Base-by-base conservation (phyloP, 2,113 vertebrate species). In the Jaculus jaculus region DNA sequence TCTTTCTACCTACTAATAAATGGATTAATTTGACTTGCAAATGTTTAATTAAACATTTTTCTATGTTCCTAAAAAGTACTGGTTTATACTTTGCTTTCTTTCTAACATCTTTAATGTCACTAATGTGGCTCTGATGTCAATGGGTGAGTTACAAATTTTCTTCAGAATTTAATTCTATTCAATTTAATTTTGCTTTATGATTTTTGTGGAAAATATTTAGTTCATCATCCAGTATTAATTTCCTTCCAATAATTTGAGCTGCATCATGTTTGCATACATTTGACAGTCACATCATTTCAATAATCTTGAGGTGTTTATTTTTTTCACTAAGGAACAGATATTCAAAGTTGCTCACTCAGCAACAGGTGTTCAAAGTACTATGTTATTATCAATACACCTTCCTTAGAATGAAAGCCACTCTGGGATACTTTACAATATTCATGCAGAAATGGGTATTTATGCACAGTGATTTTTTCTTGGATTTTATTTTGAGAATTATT, bases 401-500 rank as follows among this genome's bases (percentile, higher is more conserved):
- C 10, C 32, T 80, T 71, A 78, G 54, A 60, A 39, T 68, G 39
- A 68, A 85, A 84, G 54, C 4, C n/a, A 75, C 6, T 80, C 0
- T 77, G 37, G 5, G 60, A 1, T 69, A 87, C 30, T 71, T 74
- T 63, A 4, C 28, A 79, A 17, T 18, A 87, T 95, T 66, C 39
- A 7, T 87, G 54, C 54, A 54, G 54, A 54, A 54, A 54, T 54
- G 54, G 13, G 6, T 15, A 84, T 95, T 54, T 34, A 7, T 87
- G 21, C 21, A 73, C 28, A 42, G 54, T 71, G 51, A 21, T 87
- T 69, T 13, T 86, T 20, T 68, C 30, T n/a, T 93, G 12, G 34
- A 77, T 93, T 93, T 89, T 87, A 68, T 51, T 91, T 88, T 11
- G 75, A 86, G 3, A 92, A 15, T 79, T 58, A 51, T 21, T 74